Percentiles rank a stretch among this genome's conserved stretches.
phyloP scores from a whole-genome alignment of 2,113 vertebrate species.

The Triplophysa rosa region DNA sequence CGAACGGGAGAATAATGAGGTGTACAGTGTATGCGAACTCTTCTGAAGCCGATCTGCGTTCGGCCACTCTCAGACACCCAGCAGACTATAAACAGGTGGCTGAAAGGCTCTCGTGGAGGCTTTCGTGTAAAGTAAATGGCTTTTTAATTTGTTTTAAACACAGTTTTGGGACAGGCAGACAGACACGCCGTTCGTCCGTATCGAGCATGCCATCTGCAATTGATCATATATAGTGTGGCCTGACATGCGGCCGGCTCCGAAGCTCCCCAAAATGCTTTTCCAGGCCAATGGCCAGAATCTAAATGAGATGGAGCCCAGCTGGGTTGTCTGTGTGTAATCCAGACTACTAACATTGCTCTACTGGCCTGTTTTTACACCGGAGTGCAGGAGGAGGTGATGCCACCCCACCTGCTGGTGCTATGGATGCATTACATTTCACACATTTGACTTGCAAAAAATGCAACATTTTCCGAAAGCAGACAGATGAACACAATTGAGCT shows the following conservation, averaged over 20 bases:
- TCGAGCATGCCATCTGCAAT: slow-evolving; percentile 44
- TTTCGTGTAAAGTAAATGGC: slow-evolving; percentile 8
- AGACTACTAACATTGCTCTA: neutral
- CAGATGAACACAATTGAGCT: neutral
- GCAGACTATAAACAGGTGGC: slow-evolving; percentile 31
- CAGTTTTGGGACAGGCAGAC: slow-evolving; percentile 21
- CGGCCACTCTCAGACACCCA: neutral
- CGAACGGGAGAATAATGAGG: slow-evolving; percentile 24
- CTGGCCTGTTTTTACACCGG: neutral
- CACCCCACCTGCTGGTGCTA: slow-evolving; percentile 52
- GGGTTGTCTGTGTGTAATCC: neutral
- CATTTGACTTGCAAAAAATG: neutral
- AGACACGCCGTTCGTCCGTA: slow-evolving; percentile 24
- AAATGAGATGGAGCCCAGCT: slow-evolving; percentile 26
- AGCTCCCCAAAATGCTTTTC: slow-evolving; percentile 42
- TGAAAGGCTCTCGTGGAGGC: slow-evolving; percentile 22
- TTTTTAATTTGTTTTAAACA: slow-evolving; percentile 40
- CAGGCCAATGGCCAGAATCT: slow-evolving; percentile 43
- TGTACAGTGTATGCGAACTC: neutral
- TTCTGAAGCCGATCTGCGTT: neutral
- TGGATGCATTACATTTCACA: slow-evolving; percentile 14
- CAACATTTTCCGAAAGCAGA: neutral
- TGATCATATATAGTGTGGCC: slow-evolving; percentile 41
- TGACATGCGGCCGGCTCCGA: slow-evolving; percentile 32
- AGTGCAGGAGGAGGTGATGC: neutral